phyloP scores from a whole-genome alignment of 2,113 vertebrate genomes.

The Camelus dromedarius region DNA sequence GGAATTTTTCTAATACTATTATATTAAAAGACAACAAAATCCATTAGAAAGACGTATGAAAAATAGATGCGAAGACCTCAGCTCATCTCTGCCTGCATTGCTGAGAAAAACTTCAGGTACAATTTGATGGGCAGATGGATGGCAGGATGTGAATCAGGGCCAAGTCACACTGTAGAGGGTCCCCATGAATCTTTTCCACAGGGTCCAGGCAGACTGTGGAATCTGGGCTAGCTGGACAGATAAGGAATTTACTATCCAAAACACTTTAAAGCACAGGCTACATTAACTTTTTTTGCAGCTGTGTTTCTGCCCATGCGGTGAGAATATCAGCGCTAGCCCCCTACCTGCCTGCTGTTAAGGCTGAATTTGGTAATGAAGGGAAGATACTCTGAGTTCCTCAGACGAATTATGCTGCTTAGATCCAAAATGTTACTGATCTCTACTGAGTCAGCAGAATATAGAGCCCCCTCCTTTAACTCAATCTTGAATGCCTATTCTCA shows the following conservation, averaged over 20 bases:
- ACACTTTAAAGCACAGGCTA: not conserved
- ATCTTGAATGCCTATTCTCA: constrained; percentile 18
- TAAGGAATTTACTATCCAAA: not conserved
- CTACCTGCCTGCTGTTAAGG: not conserved
- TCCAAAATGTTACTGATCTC: not conserved
- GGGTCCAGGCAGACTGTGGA: constrained; percentile 6
- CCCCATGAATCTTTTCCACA: not conserved
- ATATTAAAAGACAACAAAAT: constrained; percentile 43
- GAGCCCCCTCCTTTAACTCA: not conserved
- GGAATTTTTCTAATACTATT: constrained; percentile 3
- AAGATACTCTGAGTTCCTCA: not conserved
- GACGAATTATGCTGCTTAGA: not conserved
- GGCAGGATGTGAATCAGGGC: not conserved
- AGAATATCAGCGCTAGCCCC: not conserved
- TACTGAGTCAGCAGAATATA: not conserved
- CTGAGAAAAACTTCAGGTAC: constrained; percentile 7
- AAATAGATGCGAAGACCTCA: not conserved
- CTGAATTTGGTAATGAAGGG: not conserved
- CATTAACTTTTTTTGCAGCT: not conserved
- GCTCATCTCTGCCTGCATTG: not conserved
- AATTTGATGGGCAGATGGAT: not conserved
- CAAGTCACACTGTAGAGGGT: not conserved
- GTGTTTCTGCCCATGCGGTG: not conserved
- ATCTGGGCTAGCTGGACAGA: not conserved
- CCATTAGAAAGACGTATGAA: not conserved